These are phyloP conservation scores for Tortricodes alternella DNA, from an alignment of 2,888 invertebrate species.

Conservation along the genomic window DNA sequence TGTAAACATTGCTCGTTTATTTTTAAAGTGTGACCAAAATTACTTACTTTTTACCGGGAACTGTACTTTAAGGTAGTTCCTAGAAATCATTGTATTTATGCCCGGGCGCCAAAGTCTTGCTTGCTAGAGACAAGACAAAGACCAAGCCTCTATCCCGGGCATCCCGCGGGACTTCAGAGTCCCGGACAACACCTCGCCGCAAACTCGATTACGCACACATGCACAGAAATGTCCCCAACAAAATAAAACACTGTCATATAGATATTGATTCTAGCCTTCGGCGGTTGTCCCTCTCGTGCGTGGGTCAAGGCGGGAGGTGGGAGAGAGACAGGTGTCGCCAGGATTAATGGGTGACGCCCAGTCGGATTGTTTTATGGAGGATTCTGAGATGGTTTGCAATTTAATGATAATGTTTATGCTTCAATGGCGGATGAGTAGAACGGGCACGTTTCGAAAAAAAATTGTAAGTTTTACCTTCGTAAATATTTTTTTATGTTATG, in stretches of 20 bases:
- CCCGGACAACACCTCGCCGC: background rate
- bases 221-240: slow-evolving; percentile 64
- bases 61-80: too few relatives aligned
- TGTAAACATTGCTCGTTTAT: too few relatives aligned
- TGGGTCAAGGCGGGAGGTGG: slow-evolving; percentile 4
- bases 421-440: background rate
- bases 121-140: too few relatives aligned
- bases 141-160: background rate
- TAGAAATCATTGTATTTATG: too few relatives aligned
- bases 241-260: slow-evolving; percentile 76
- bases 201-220: slow-evolving; percentile 21
- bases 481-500: too few relatives aligned
- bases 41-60: too few relatives aligned
- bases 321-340: slow-evolving; percentile 54
- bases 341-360: slow-evolving; percentile 65
- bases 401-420: background rate
- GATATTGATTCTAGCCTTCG: slow-evolving; percentile 74
- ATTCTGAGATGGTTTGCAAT: background rate
- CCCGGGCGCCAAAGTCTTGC: too few relatives aligned
- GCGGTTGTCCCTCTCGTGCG: slow-evolving; percentile 27
- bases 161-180: background rate
- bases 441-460: background rate
- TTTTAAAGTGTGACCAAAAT: too few relatives aligned
- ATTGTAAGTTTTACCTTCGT: background rate
- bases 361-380: slow-evolving; percentile 20